Evolutionary conservation across 2,888 invertebrate species (phyloP).

Genomic region (Artemia sp.): DNA sequence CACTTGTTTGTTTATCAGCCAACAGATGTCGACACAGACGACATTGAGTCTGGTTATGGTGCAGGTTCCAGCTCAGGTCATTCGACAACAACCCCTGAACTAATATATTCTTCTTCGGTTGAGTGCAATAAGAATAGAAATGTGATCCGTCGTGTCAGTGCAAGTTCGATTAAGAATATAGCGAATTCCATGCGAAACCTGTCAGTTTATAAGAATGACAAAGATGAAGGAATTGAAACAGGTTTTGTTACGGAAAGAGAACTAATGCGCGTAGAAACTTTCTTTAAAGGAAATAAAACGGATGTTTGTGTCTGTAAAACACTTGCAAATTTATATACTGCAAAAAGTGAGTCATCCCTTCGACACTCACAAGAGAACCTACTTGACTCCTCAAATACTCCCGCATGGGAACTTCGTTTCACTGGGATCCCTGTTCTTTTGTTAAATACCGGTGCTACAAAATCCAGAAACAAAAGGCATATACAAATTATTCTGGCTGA

Average conservation of each 20-base stretch:
- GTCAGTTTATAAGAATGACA: not conserved
- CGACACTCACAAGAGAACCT: conserved; percentile 35
- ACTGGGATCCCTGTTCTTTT: conserved; percentile 62
- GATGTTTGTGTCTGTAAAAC: conserved; percentile 58
- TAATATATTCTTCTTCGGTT: conserved; percentile 18
- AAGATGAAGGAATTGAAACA: conserved; percentile 16
- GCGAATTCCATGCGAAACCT: conserved; percentile 11
- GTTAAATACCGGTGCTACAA: conserved; percentile 55
- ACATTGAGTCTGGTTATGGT: conserved; percentile 19
- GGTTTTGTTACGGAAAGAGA: conserved; percentile 42
- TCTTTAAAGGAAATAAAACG: conserved; percentile 56
- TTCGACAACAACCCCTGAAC: conserved; percentile 17
- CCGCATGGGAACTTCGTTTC: conserved; percentile 49
- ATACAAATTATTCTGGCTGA: conserved; percentile 55
- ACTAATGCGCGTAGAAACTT: conserved; percentile 50
- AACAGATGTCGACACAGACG: conserved; percentile 17
- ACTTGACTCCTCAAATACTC: conserved; percentile 25
- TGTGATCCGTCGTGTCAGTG: conserved; percentile 14
- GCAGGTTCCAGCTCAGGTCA: conserved; percentile 13
- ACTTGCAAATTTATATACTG: conserved; percentile 48
- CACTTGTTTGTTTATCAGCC: conserved; percentile 23
- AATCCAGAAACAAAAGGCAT: conserved; percentile 46
- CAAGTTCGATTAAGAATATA: conserved; percentile 13
- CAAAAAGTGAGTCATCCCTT: not conserved
- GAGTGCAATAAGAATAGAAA: conserved; percentile 13